Percentiles rank a stretch among this genome's conserved stretches.
Conservation (phyloP, 2,888 invertebrate species). For the Ceramica pisi region DNA sequence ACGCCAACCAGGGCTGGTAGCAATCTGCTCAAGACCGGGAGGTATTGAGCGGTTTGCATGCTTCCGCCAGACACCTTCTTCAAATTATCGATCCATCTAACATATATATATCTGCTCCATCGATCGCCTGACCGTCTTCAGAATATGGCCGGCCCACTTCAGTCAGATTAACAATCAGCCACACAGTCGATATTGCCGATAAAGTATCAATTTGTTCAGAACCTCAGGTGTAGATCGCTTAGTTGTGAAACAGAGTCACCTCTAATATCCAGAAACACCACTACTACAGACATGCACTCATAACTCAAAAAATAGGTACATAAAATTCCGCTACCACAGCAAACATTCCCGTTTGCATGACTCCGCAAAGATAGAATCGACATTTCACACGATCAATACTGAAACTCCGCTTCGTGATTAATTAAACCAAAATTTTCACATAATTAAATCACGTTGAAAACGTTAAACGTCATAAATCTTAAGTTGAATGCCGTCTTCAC, state of each 20-base stretch:
- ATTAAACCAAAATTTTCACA: constrained; percentile 72
- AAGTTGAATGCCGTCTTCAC: constrained; percentile 68
- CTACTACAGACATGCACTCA: background rate
- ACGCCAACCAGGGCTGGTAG: too few relatives aligned
- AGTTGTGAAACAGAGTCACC: background rate
- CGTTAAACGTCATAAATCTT: constrained; percentile 74
- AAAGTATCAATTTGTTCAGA: background rate
- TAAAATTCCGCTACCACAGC: background rate
- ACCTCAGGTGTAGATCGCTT: too few relatives aligned
- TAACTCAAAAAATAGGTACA: background rate
- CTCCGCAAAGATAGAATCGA: constrained; percentile 41
- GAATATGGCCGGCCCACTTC: too few relatives aligned
- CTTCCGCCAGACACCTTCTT: too few relatives aligned
- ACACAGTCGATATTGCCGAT: too few relatives aligned
- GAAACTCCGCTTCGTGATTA: constrained; percentile 68
- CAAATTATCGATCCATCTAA: too few relatives aligned
- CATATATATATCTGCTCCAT: too few relatives aligned
- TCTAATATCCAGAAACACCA: background rate
- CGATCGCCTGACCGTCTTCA: too few relatives aligned
- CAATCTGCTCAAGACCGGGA: too few relatives aligned
- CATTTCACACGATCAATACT: constrained; percentile 66
- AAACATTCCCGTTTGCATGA: constrained; percentile 9
- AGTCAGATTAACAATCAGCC: too few relatives aligned
- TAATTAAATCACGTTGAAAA: constrained; percentile 69
- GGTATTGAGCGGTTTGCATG: too few relatives aligned